phyloP scores from a whole-genome alignment of 1,140 invertebrate species.

The Ceratina australensis region DNA sequence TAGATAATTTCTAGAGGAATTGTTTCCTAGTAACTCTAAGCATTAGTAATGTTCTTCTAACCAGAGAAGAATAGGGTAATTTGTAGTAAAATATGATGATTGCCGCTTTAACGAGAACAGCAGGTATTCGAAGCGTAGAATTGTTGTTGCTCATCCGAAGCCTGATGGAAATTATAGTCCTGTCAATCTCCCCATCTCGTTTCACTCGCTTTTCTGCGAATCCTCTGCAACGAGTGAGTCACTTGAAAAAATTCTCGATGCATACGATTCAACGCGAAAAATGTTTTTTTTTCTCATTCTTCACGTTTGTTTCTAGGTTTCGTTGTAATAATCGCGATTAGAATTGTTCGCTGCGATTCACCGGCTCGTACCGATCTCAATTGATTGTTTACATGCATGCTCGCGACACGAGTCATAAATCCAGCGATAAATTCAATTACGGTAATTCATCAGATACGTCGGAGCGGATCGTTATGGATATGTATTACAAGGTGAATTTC shows the following conservation, averaged over 20 bases:
- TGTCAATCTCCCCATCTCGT: not conserved
- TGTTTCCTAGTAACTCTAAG: too few species aligned
- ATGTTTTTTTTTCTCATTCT: too few species aligned
- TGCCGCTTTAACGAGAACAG: too few species aligned
- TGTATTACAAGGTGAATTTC: constrained; percentile 36
- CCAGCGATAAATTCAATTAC: constrained; percentile 11
- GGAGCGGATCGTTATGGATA: not conserved
- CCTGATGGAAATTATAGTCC: not conserved
- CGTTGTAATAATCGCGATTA: not conserved
- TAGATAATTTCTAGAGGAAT: too few species aligned
- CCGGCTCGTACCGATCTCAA: too few species aligned
- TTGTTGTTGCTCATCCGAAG: not conserved
- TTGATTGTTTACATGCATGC: too few species aligned
- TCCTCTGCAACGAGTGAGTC: constrained; percentile 15
- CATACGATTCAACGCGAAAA: too few species aligned
- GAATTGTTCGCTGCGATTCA: not conserved
- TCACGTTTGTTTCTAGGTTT: too few species aligned
- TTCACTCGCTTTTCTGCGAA: constrained; percentile 28
- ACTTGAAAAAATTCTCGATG: not conserved
- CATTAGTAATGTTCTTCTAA: too few species aligned
- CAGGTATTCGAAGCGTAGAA: not conserved
- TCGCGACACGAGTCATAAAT: too few species aligned
- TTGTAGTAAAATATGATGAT: too few species aligned
- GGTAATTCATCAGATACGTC: not conserved
- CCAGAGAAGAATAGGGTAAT: too few species aligned